A percentile compares a stretch with the other conserved stretches of the same genome.
Conservation (phyloP, 1,140 invertebrate species). For the Colletes gigas region DNA sequence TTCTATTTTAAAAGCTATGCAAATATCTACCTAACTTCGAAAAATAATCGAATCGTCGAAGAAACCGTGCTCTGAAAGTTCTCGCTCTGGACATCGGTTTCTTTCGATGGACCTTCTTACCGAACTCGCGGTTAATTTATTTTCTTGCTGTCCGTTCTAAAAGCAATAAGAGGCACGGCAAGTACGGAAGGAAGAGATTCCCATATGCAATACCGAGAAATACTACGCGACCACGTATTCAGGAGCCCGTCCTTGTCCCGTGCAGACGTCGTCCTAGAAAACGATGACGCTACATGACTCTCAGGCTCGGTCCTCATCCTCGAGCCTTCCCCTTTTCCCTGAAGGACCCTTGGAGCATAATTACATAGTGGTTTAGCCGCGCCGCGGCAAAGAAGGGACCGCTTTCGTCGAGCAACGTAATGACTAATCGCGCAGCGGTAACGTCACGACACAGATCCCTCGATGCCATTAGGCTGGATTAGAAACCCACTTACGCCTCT, state of each 20-base stretch:
- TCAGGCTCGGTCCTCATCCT: constrained; percentile 16
- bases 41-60: no score
- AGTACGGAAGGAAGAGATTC: neutral
- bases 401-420: constrained; percentile 73
- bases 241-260: constrained; percentile 49
- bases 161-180: no score
- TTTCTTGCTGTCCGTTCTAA: no score
- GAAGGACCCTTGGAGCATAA: constrained; percentile 75
- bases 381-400: constrained; percentile 68
- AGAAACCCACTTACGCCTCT: neutral
- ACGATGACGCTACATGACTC: constrained; percentile 72
- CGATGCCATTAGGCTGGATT: constrained; percentile 65
- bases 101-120: no score
- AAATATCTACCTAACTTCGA: no score
- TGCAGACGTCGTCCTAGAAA: constrained; percentile 54
- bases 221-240: no score
- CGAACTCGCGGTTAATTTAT: no score
- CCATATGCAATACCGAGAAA: neutral
- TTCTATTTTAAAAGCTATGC: no score
- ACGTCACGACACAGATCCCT: neutral
- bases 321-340: constrained; percentile 48
- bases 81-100: no score
- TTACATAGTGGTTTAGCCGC: constrained; percentile 74
- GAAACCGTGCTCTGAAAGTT: no score
- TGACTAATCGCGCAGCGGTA: constrained; percentile 69